These are phyloP conservation scores for Megastigmus dorsalis DNA, from an alignment of 2,888 invertebrate species.

Conservation along the genomic window DNA sequence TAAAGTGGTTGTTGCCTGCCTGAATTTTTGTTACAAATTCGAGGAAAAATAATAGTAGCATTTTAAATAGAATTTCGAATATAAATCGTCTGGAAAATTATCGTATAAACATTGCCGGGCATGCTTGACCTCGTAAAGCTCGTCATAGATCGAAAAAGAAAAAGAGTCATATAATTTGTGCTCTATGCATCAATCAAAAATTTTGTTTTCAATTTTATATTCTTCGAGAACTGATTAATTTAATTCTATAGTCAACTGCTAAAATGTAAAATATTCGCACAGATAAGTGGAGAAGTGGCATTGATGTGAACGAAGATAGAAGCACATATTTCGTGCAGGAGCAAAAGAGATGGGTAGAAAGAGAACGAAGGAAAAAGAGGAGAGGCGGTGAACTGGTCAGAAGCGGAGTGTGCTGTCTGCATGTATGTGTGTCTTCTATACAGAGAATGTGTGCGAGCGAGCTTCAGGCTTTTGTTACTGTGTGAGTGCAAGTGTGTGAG, in stretches of 20 bases:
- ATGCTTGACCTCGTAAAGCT: constrained; percentile 17
- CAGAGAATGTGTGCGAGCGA: too few species aligned
- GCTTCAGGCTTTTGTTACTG: not conserved
- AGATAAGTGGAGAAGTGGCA: constrained; percentile 52
- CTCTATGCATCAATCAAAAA: too few species aligned
- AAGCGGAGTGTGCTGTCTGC: constrained; percentile 26
- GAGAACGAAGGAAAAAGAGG: constrained; percentile 2
- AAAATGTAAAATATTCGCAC: constrained; percentile 16
- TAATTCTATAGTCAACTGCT: constrained; percentile 25
- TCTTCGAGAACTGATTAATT: constrained; percentile 32
- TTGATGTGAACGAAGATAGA: constrained; percentile 45
- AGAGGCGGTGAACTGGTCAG: constrained; percentile 38
- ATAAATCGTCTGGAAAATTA: too few species aligned
- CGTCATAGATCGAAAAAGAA: too few species aligned
- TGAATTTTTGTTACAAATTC: too few species aligned
- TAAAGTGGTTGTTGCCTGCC: too few species aligned
- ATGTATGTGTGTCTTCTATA: not conserved
- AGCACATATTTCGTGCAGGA: too few species aligned
- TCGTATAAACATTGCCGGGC: constrained; percentile 48
- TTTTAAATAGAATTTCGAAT: too few species aligned
- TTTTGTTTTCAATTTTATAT: too few species aligned
- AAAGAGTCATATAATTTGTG: too few species aligned
- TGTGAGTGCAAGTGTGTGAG: not conserved
- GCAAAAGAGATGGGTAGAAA: constrained; percentile 30
- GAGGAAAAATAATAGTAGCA: too few species aligned